A percentile compares a stretch with the other conserved stretches of the same genome.
Evolutionary conservation across 2,797 vertebrate species (phyloP).

Genomic region (Momotus momota): DNA sequence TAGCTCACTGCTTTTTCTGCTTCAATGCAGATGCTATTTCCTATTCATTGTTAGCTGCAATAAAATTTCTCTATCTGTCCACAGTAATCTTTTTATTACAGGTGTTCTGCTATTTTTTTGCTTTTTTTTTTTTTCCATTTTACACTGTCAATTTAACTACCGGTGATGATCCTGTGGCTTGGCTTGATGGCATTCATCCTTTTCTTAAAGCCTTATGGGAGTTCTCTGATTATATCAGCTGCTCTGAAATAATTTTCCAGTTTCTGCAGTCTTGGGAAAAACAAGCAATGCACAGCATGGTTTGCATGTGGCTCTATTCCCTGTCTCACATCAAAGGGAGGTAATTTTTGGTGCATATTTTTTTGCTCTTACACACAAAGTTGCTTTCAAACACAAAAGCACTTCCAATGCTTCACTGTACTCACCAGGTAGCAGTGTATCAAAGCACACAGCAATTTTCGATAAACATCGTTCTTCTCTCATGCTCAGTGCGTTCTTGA

Average conservation of each 20-base stretch:
- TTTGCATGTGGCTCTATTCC: background rate
- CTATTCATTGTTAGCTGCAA: background rate
- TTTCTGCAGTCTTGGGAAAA: background rate
- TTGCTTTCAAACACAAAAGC: background rate
- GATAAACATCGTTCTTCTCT: background rate
- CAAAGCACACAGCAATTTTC: background rate
- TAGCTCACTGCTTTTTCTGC: slow-evolving; percentile 34
- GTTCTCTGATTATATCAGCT: background rate
- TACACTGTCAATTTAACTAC: background rate
- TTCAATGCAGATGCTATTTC: background rate
- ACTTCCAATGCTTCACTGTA: background rate
- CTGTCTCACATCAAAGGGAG: background rate
- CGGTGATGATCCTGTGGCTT: background rate
- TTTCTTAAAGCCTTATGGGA: background rate
- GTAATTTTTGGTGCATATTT: background rate
- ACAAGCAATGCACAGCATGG: background rate
- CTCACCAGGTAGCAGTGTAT: background rate
- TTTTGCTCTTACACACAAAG: background rate
- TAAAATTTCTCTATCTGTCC: background rate
- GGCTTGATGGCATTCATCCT: background rate
- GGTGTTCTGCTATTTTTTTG: background rate
- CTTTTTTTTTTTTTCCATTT: background rate
- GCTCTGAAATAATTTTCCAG: background rate
- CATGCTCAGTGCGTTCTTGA: background rate
- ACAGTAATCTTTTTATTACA: background rate